Evolutionary conservation across 1,140 invertebrate species (phyloP), one percentile per base, ranked within the genome.

Genomic region (Wiebesia pumilae): DNA sequence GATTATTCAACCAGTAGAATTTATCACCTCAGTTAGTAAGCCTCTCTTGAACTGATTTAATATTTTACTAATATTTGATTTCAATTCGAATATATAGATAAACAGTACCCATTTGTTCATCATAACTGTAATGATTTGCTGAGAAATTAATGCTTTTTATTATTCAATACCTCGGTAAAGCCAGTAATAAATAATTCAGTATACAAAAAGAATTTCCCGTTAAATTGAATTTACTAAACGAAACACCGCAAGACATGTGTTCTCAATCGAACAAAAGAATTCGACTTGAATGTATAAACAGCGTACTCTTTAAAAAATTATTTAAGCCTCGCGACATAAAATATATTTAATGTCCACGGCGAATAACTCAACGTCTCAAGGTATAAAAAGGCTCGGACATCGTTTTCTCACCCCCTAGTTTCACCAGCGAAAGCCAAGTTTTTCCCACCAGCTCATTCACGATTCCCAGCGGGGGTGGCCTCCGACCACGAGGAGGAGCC

Each of bases 371-470:
- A 81, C n/a, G 10, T 81, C 47, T 58, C 3, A 54, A 24, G 21
- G 30, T 16, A 38, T 81, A 9, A 81, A 81, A 81, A 81, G 51
- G 0, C 16, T 51, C 16, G 1, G 40, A 38, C n/a, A n/a, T 30
- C 69, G 69, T 65, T 84, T 78, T 84, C 69, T 65, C 73, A 65
- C 54, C 54, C 73, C 30, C n/a, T 27, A 0, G 3, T 43, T 27
- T 30, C 24, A 19, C 35, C 7, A 27, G 19, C n/a, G 30, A 24
- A 47, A 65, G 43, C 43, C 67, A 14, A 77, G 54, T 79, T 84
- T 79, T 84, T 84, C 83, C 83, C 83, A 79, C 75, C 78, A 84
- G 30, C 30, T 67, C 75, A 79, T 65, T 65, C 14, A 77, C 27
- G 58, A 58, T 40, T 73, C 83, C 16, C 83, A 78, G 75, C 75